Evolutionary conservation across 2,888 invertebrate genomes (phyloP), one percentile per base, ranked within the genome.

Genomic region (Standfussiana lucernea): DNA sequence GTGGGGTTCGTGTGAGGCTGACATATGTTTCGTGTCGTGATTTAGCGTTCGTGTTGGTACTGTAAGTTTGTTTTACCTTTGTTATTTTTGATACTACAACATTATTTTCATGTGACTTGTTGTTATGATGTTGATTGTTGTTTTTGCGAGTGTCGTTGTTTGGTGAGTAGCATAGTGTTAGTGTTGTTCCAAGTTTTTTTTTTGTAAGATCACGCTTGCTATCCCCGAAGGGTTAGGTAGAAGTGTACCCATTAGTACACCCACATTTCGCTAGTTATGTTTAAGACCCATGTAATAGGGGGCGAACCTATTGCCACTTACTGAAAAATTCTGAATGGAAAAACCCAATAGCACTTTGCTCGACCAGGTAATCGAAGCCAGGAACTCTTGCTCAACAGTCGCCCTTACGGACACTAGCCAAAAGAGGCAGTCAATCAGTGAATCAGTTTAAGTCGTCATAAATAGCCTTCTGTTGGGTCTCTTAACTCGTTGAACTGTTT

Each of bases 11-110:
- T 64, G 83, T 74, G 82, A 78, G 72, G 21, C 59, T 75, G 79
- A 66, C 82, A 73, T 80, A 83, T 78, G 77, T 83, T 72, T 67
- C 80, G 47, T 85, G 85, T 79, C 62, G 77, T 86, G 87, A 86
- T 86, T 78, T 83, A 86, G 53, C 61, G 70, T 69, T 72, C 64
- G 71, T 75, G 74, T 71, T 79, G 59, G 62, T 18, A 62, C 53
- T 42, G 45, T 56, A 68, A 79, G 73, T 79, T 75, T 71, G 37
- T 65, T 35, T 65, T 85, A 85, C 85, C 83, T 85, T 74, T 73
- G 79, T 75, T 77, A 80, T 79, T 86, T 86, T 82, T 82, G 77
- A 82, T 79, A 71, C 59, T 66, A 35, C 32, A 66, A 62, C 71
- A 72, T 86, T 79, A 77, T 66, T 80, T 71, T 64, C 56, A 78